phyloP scores from a whole-genome alignment of 1,140 invertebrate species.

The Octopus bimaculoides region DNA sequence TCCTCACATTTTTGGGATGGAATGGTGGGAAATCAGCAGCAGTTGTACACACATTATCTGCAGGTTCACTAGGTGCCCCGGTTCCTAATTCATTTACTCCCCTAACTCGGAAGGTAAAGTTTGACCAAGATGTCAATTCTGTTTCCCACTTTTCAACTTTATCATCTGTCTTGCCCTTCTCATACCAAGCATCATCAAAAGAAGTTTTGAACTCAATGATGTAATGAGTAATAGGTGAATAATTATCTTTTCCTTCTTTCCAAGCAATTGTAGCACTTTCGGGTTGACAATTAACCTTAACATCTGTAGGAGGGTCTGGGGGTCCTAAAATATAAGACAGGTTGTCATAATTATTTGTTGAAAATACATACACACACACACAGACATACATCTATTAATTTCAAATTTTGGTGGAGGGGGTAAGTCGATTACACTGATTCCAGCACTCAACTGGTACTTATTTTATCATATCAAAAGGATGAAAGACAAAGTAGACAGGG shows the following conservation, averaged over 20 bases:
- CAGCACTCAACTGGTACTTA: no score
- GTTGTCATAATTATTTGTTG: not conserved
- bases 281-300: conserved; percentile 55
- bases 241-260: conserved; percentile 79
- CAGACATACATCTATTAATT: not conserved
- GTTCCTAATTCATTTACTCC: conserved; percentile 32
- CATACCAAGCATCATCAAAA: conserved; percentile 64
- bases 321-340: conserved; percentile 67
- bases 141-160: conserved; percentile 19
- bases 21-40: conserved; percentile 19
- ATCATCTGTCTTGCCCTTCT: not conserved
- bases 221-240: conserved; percentile 86
- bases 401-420: no score
- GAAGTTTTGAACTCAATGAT: conserved; percentile 91
- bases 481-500: no score
- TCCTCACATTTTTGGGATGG: conserved; percentile 29
- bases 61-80: conserved; percentile 27
- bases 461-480: no score
- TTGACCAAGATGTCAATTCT: conserved; percentile 22
- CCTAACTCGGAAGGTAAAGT: conserved; percentile 36
- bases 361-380: not conserved
- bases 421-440: no score
- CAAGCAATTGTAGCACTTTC: conserved; percentile 67
- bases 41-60: conserved; percentile 21
- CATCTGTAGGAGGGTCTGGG: conserved; percentile 81